Percentiles rank a stretch among this genome's conserved stretches.
Conservation (phyloP, 2,888 invertebrate species). For the Lasioglossum vierecki region DNA sequence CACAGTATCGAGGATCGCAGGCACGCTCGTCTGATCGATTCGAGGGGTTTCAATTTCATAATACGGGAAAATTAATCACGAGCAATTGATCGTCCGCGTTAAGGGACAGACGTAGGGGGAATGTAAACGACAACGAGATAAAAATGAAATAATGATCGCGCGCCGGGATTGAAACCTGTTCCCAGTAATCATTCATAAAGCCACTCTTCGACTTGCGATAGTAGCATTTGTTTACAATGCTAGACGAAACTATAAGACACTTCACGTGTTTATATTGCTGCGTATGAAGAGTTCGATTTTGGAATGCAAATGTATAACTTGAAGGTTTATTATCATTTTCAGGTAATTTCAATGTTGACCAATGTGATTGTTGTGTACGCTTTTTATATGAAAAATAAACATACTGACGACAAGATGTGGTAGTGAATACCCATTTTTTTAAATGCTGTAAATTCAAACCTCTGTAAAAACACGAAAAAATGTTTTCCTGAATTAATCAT, state of each 20-base stretch:
- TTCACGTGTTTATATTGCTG: too few relatives aligned
- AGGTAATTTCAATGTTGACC: too few relatives aligned
- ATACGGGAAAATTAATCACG: neutral
- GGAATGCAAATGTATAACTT: too few relatives aligned
- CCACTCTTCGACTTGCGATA: neutral
- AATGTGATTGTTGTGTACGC: too few relatives aligned
- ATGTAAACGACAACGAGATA: slow-evolving; percentile 16
- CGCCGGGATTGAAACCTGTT: slow-evolving; percentile 38
- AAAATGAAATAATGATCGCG: slow-evolving; percentile 40
- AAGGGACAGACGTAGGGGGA: neutral
- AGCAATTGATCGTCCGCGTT: slow-evolving; percentile 15
- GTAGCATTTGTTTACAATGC: neutral
- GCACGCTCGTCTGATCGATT: neutral
- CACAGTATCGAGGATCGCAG: neutral
- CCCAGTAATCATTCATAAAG: slow-evolving; percentile 48
- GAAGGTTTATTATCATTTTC: too few relatives aligned
- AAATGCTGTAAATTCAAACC: too few relatives aligned
- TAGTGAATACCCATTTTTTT: too few relatives aligned
- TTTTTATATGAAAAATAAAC: too few relatives aligned
- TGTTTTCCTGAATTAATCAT: too few relatives aligned
- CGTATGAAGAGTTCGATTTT: neutral
- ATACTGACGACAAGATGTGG: too few relatives aligned
- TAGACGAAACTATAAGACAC: neutral
- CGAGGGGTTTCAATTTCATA: slow-evolving; percentile 11
- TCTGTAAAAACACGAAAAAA: too few relatives aligned